A percentile compares a stretch with the other conserved stretches of the same genome.
Conservation (phyloP, 1,140 invertebrate species). For the Leucophenga varia region DNA sequence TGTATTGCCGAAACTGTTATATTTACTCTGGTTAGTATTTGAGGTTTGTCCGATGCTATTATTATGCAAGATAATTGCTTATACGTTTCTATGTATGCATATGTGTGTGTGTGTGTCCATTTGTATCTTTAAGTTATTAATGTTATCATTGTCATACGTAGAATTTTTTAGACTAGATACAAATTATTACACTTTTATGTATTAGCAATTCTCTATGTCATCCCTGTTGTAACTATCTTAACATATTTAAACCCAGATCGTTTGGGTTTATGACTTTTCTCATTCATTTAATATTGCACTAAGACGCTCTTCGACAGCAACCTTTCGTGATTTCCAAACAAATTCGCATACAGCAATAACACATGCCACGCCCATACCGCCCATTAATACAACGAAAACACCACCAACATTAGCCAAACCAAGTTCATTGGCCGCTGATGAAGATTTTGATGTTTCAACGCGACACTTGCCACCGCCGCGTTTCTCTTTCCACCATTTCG, state of each 20-base stretch:
- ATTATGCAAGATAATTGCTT: too few species aligned
- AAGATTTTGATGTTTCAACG: slow-evolving; percentile 81
- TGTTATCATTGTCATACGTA: too few species aligned
- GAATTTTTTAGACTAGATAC: too few species aligned
- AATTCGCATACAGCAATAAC: slow-evolving; percentile 89
- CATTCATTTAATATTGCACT: slow-evolving; percentile 58
- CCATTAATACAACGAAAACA: slow-evolving; percentile 92
- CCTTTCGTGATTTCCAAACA: slow-evolving; percentile 88
- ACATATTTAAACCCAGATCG: slow-evolving; percentile 41
- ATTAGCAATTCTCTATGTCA: too few species aligned
- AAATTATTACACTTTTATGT: too few species aligned
- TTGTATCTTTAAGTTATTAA: too few species aligned
- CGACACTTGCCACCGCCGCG: slow-evolving; percentile 79
- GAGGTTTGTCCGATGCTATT: too few species aligned
- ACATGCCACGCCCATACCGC: slow-evolving; percentile 84
- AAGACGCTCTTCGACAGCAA: slow-evolving; percentile 87
- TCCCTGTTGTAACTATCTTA: too few species aligned
- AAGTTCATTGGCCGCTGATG: slow-evolving; percentile 79
- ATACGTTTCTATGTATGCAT: too few species aligned
- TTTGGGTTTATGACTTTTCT: slow-evolving; percentile 50
- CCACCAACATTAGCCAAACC: slow-evolving; percentile 92
- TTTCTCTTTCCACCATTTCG: slow-evolving; percentile 95
- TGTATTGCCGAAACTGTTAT: too few species aligned
- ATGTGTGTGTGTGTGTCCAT: too few species aligned
- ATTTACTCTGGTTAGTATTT: too few species aligned